Evolutionary conservation across 1,140 invertebrate genomes (phyloP).

Genomic region (Lutraria rhynchaena): DNA sequence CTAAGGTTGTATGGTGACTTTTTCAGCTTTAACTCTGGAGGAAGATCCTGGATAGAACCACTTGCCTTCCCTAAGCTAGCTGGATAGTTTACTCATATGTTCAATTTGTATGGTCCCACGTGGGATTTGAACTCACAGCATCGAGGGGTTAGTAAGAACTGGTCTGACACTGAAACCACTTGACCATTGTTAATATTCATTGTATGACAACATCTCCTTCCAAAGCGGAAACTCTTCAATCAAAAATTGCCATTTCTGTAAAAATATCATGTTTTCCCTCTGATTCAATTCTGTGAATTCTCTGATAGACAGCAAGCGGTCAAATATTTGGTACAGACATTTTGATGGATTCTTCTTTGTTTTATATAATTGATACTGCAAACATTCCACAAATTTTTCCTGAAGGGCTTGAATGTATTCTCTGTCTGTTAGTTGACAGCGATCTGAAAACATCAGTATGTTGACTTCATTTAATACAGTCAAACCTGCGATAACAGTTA

Average conservation of each 20-base stretch:
- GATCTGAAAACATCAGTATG: slow-evolving; percentile 9
- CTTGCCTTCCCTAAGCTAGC: too few species aligned
- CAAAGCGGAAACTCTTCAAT: slow-evolving; percentile 52
- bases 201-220: slow-evolving; percentile 49
- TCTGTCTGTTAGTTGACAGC: slow-evolving; percentile 15
- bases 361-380: slow-evolving; percentile 16
- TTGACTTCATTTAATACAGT: too few species aligned
- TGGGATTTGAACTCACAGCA: too few species aligned
- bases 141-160: too few species aligned
- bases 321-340: slow-evolving; percentile 20
- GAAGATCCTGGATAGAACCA: too few species aligned
- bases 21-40: too few species aligned
- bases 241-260: slow-evolving; percentile 37
- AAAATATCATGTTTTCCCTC: slow-evolving; percentile 26
- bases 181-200: slow-evolving; percentile 12
- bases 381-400: slow-evolving; percentile 36
- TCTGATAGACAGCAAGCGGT: slow-evolving; percentile 17
- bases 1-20: too few species aligned
- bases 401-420: slow-evolving; percentile 1
- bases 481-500: too few species aligned
- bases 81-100: too few species aligned
- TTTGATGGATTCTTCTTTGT: not conserved
- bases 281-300: slow-evolving; percentile 20
- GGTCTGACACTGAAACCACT: too few species aligned
- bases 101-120: too few species aligned